These are phyloP conservation scores for Chloroclystis v-ata DNA, from an alignment of 2,888 invertebrate genomes.

Conservation along the genomic window DNA sequence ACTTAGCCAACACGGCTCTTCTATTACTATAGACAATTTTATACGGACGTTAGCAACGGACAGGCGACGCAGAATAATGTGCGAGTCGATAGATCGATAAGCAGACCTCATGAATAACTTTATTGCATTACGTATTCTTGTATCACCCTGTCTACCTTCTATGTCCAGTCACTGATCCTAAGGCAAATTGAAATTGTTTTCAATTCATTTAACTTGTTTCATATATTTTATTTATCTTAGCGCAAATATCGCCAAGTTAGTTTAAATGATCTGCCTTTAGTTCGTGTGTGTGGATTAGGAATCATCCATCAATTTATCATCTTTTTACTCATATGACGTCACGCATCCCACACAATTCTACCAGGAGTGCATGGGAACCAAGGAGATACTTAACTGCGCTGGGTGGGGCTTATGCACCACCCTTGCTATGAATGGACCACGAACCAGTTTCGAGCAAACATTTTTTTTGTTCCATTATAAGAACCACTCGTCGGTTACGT, in stretches of 20 bases:
- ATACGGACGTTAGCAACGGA: slow-evolving; percentile 6
- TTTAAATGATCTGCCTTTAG: too few species aligned
- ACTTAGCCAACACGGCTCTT: background rate
- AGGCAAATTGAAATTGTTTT: too few species aligned
- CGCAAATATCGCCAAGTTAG: too few species aligned
- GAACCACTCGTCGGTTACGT: slow-evolving; percentile 12
- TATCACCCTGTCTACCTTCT: slow-evolving; percentile 9
- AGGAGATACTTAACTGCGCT: slow-evolving; percentile 30
- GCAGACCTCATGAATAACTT: slow-evolving; percentile 66
- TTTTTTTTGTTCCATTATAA: slow-evolving; percentile 26
- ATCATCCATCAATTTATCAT: slow-evolving; percentile 3
- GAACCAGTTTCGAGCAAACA: slow-evolving; percentile 26
- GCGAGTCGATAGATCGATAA: slow-evolving; percentile 37
- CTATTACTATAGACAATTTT: background rate
- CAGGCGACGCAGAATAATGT: slow-evolving; percentile 10
- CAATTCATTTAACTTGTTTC: too few species aligned
- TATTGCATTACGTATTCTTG: slow-evolving; percentile 61
- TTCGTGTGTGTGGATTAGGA: too few species aligned
- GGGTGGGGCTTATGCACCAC: slow-evolving; percentile 33
- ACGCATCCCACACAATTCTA: slow-evolving; percentile 38
- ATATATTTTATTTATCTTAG: too few species aligned
- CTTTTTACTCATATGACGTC: slow-evolving; percentile 38
- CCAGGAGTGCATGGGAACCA: slow-evolving; percentile 43
- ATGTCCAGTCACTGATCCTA: background rate
- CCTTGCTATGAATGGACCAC: slow-evolving; percentile 23